Evolutionary conservation across 2,888 invertebrate genomes (phyloP).

Genomic region (Formica aserva): DNA sequence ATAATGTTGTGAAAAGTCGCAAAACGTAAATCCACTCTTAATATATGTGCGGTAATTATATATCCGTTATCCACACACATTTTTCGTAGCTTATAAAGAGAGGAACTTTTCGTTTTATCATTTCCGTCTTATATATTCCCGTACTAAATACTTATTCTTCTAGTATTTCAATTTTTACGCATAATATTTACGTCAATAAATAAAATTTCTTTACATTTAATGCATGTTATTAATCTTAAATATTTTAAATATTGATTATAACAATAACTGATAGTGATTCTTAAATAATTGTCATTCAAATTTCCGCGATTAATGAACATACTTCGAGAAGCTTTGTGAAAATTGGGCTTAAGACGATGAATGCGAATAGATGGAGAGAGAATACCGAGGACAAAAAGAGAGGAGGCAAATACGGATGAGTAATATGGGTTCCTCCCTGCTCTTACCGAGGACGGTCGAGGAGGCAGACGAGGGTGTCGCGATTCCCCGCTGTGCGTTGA

Average conservation of each 20-base stretch:
- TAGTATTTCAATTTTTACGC: not conserved
- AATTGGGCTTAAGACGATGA: conserved; percentile 67
- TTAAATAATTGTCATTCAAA: too few relatives aligned
- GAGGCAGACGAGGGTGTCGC: conserved; percentile 84
- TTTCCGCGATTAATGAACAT: too few relatives aligned
- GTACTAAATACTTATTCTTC: not conserved
- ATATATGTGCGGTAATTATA: conserved; percentile 2
- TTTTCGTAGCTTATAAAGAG: conserved; percentile 22
- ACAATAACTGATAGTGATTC: not conserved
- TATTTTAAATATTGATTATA: not conserved
- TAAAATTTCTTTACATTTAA: not conserved
- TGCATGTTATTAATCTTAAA: not conserved
- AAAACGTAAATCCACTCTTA: conserved; percentile 10
- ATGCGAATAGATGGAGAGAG: conserved; percentile 58
- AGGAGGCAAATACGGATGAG: conserved; percentile 83
- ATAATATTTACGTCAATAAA: not conserved
- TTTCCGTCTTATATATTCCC: not conserved
- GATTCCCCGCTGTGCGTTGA: conserved; percentile 84
- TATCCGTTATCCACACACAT: not conserved
- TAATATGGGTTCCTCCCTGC: conserved; percentile 82
- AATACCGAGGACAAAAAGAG: conserved; percentile 64
- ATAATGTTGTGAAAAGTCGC: not conserved
- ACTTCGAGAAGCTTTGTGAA: conserved; percentile 36
- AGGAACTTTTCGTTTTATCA: not conserved
- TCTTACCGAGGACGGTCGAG: conserved; percentile 70